Evolutionary conservation across 2,888 invertebrate species (phyloP).

Genomic region (Chrysina gloriosa): DNA sequence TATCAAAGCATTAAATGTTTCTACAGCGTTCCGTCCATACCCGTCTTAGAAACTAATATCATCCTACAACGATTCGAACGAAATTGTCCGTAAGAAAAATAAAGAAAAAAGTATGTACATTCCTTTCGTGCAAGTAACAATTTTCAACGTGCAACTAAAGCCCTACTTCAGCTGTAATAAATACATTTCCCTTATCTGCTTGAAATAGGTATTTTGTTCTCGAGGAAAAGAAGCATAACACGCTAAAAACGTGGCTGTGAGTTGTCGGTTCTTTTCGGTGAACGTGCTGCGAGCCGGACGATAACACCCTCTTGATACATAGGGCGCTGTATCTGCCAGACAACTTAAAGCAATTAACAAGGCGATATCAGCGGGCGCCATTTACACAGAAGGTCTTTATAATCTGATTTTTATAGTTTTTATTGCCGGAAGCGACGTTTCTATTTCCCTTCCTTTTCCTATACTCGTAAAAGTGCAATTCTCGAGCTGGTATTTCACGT

Average conservation of each 20-base stretch:
- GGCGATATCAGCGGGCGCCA: constrained; percentile 16
- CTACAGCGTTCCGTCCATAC: no score
- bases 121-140: neutral
- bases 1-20: no score
- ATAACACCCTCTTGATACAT: constrained; percentile 27
- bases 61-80: neutral
- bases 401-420: constrained; percentile 24
- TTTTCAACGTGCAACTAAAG: neutral
- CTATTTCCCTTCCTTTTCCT: neutral
- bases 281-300: constrained; percentile 1
- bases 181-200: constrained; percentile 18
- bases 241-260: constrained; percentile 1
- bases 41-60: no score
- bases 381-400: constrained; percentile 23
- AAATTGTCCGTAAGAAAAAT: neutral
- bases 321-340: constrained; percentile 10
- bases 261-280: neutral
- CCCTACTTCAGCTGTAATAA: neutral
- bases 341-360: constrained; percentile 35
- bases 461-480: neutral
- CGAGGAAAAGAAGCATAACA: neutral
- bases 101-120: neutral
- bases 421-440: neutral
- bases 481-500: no score
- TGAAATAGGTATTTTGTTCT: constrained; percentile 5